A percentile compares a stretch with the other conserved stretches of the same genome.
Evolutionary conservation across 2,797 vertebrate genomes (phyloP).

Genomic region (Hippopotamyrus pictus): DNA sequence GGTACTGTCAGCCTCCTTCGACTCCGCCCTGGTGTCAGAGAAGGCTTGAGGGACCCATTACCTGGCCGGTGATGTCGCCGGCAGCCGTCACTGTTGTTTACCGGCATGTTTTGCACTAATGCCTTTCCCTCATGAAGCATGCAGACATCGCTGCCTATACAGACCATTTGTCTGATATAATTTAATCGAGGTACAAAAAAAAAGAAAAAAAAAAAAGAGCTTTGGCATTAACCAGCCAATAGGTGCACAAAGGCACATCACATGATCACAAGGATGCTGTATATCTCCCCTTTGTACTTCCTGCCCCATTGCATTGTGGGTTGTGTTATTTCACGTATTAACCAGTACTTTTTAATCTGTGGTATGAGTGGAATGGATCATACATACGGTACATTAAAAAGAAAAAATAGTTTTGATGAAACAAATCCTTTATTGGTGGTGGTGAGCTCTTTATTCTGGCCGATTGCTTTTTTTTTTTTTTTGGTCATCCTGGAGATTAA

Average conservation of each 20-base stretch:
- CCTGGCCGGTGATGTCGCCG: background rate
- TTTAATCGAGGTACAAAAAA: background rate
- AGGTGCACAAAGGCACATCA: constrained; percentile 31
- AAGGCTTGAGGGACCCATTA: constrained; percentile 67
- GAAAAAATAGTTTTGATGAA: background rate
- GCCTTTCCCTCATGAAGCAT: background rate
- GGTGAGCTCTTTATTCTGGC: background rate
- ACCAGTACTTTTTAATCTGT: constrained; percentile 4
- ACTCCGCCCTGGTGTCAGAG: constrained; percentile 77
- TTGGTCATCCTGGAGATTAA: background rate
- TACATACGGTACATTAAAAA: constrained; percentile 41
- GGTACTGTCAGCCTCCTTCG: constrained; percentile 84
- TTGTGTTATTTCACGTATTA: background rate
- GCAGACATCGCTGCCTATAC: background rate
- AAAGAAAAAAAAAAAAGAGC: background rate
- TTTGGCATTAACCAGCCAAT: background rate
- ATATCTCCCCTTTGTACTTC: constrained; percentile 16
- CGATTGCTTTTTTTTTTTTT: background rate
- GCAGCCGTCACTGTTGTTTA: constrained; percentile 24
- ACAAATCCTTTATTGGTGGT: background rate
- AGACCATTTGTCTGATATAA: background rate
- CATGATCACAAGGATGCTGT: constrained; percentile 35
- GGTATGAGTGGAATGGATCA: constrained; percentile 32
- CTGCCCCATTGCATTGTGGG: background rate
- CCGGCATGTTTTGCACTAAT: constrained; percentile 10